Conservation (phyloP, 2,888 invertebrate genomes). For the Cryptophagus acutangulus region DNA sequence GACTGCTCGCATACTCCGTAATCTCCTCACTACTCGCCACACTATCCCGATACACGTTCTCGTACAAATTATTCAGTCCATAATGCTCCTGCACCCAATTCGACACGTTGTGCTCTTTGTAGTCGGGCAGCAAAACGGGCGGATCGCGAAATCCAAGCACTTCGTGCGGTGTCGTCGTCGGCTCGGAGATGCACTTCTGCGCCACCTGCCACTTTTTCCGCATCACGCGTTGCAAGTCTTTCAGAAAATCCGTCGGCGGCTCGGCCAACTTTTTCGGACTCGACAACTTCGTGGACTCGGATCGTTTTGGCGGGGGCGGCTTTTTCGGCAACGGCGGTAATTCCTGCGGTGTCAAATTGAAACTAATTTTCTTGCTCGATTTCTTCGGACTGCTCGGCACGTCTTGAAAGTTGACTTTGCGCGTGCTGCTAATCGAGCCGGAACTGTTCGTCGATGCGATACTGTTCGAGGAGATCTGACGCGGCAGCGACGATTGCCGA, state of each 20-base stretch:
- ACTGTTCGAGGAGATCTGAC: conserved; percentile 56
- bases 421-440: conserved; percentile 52
- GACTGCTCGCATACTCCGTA: conserved; percentile 49
- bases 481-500: conserved; percentile 47
- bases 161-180: conserved; percentile 84
- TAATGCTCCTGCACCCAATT: conserved; percentile 90
- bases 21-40: conserved; percentile 42
- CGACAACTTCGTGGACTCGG: conserved; percentile 68
- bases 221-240: conserved; percentile 88
- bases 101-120: conserved; percentile 79
- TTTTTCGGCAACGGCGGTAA: conserved; percentile 61
- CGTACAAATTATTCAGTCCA: conserved; percentile 69
- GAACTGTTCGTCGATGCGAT: conserved; percentile 52
- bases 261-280: conserved; percentile 74
- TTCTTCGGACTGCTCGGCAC: conserved; percentile 55
- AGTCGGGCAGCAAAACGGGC: conserved; percentile 63
- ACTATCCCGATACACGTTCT: conserved; percentile 61
- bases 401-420: conserved; percentile 60
- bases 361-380: conserved; percentile 62
- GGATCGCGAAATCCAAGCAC: conserved; percentile 86
- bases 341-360: conserved; percentile 54
- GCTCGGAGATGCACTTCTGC: conserved; percentile 84
- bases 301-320: conserved; percentile 71
- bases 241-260: conserved; percentile 77
- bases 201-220: conserved; percentile 91